Conservation (phyloP, 2,113 vertebrate genomes). For the Oostethus manadensis region DNA sequence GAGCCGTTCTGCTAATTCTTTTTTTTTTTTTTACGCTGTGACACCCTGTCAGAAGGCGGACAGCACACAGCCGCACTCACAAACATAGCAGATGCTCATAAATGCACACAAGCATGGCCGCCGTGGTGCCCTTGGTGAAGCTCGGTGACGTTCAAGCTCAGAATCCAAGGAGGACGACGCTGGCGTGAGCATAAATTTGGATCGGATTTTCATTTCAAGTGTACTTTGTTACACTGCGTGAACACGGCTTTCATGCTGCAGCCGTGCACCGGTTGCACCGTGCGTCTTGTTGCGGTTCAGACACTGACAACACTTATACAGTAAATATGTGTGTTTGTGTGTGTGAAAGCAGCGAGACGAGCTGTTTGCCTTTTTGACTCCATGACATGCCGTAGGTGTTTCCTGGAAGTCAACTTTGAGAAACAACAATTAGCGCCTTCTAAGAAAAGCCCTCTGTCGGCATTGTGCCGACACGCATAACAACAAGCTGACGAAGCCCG, state of each 20-base stretch:
- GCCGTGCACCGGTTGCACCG: not conserved
- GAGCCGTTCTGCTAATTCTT: constrained; percentile 1
- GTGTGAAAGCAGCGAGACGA: not conserved
- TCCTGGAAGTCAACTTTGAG: constrained; percentile 6
- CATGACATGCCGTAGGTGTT: constrained; percentile 8
- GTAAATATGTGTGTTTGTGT: too few relatives aligned
- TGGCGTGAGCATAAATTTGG: too few relatives aligned
- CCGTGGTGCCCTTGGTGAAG: constrained; percentile 26
- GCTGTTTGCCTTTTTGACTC: constrained; percentile 4
- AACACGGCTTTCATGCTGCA: constrained; percentile 1
- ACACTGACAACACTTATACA: not conserved
- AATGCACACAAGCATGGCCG: constrained; percentile 7
- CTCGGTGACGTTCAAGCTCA: not conserved
- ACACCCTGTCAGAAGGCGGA: constrained; percentile 33
- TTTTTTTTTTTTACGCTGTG: constrained; percentile 8
- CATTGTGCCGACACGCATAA: not conserved
- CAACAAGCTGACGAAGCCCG: constrained; percentile 5
- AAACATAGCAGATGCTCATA: constrained; percentile 11
- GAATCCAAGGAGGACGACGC: constrained; percentile 13
- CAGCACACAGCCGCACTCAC: constrained; percentile 18
- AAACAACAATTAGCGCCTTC: constrained; percentile 1
- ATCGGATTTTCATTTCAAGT: too few relatives aligned
- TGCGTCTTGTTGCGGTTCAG: constrained; percentile 3
- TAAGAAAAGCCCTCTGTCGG: not conserved
- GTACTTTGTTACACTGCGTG: too few relatives aligned